Conservation (phyloP, 2,888 invertebrate species). For the Thalpophila matura region DNA sequence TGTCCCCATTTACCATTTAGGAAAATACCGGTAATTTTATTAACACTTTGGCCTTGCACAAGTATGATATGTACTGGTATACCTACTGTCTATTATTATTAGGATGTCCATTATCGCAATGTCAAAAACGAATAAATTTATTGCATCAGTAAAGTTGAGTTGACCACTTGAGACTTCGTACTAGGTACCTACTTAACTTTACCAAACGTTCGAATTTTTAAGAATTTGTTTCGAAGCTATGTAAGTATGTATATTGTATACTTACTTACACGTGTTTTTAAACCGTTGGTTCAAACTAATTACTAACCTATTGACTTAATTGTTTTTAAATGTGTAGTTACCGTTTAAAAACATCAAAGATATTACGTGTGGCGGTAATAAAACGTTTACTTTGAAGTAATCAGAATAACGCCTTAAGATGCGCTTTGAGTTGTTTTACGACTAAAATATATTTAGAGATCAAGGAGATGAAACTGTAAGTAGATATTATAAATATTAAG, state of each 20-base stretch:
- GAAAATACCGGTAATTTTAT: slow-evolving; percentile 22
- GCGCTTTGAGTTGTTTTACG: slow-evolving; percentile 29
- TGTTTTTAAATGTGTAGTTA: slow-evolving; percentile 2
- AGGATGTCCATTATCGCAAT: too few relatives aligned
- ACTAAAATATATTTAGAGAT: slow-evolving; percentile 34
- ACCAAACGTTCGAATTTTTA: background rate
- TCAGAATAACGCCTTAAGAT: too few relatives aligned
- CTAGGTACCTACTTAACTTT: background rate
- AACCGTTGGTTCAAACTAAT: background rate
- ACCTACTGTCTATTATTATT: too few relatives aligned
- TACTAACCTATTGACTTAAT: background rate
- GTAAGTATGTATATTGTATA: background rate
- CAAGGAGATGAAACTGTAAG: slow-evolving; percentile 22
- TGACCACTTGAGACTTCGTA: too few relatives aligned
- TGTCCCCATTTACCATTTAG: slow-evolving; percentile 23
- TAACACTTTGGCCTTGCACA: background rate
- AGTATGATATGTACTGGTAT: too few relatives aligned
- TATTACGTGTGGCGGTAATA: slow-evolving; percentile 16
- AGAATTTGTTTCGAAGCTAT: background rate
- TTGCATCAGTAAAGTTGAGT: background rate
- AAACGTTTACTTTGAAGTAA: slow-evolving; percentile 50
- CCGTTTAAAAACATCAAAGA: slow-evolving; percentile 48
- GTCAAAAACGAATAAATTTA: background rate
- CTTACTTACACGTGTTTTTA: background rate
- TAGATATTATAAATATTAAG: slow-evolving; percentile 7